Percentiles rank a stretch among this genome's conserved stretches.
phyloP scores from a whole-genome alignment of 2,888 invertebrate species.

The Thymelicus acteon region DNA sequence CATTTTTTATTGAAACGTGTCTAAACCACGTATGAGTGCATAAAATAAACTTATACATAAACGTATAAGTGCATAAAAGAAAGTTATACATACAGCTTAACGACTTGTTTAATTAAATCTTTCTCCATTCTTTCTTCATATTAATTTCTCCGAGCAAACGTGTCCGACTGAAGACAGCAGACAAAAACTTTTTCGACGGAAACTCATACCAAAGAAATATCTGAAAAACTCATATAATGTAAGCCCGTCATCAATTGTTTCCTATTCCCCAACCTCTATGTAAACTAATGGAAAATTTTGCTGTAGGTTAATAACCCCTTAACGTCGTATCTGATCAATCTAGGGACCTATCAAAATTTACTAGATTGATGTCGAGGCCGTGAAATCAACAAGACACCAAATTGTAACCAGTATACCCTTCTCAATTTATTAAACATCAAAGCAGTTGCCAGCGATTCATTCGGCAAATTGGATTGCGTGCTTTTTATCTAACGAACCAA shows the following conservation, averaged over 20 bases:
- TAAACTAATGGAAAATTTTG: neutral
- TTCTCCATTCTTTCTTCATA: no score
- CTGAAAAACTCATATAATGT: neutral
- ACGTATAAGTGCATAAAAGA: no score
- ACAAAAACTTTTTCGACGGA: neutral
- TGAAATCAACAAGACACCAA: slow-evolving; percentile 40
- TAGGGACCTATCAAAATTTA: slow-evolving; percentile 8
- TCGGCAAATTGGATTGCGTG: slow-evolving; percentile 10
- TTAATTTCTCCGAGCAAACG: no score
- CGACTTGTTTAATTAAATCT: no score
- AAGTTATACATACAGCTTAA: no score
- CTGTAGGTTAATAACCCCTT: neutral
- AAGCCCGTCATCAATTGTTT: neutral
- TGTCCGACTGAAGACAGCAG: no score
- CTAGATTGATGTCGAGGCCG: slow-evolving; percentile 49
- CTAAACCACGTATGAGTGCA: no score
- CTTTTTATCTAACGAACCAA: slow-evolving; percentile 9
- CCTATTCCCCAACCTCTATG: neutral
- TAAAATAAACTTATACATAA: no score
- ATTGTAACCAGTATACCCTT: slow-evolving; percentile 42
- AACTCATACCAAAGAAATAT: neutral
- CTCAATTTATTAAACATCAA: slow-evolving; percentile 38
- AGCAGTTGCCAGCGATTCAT: slow-evolving; percentile 20
- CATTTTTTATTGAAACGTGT: no score
- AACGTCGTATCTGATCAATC: neutral